Evolutionary conservation across 2,113 vertebrate genomes (phyloP), one percentile per base, ranked within the genome.

Genomic region (Leptobrachium ailaonicum): DNA sequence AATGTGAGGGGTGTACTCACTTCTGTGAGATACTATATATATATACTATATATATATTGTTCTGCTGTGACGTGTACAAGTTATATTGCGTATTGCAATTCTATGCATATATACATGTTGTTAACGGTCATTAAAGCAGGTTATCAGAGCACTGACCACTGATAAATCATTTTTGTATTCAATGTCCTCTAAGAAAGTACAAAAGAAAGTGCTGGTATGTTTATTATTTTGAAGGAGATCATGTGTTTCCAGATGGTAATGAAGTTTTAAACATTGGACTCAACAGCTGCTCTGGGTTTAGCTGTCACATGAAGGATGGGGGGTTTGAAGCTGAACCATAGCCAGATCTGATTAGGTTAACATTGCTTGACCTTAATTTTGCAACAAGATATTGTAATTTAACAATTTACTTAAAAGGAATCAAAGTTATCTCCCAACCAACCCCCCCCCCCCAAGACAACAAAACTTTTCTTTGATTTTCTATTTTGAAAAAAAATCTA

Each of bases 211-310:
- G 56, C 13, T 60, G 56, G 13, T 14, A 11, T 60, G 56, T 60
- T 11, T 8, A 2, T 12, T 60, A 60, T 4, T 60, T 4, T 11
- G 56, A 60, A 60, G 56, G 3, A 13, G 11, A 3, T 60, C 13
- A 60, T 60, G 56, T 60, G 10, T 60, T 60, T 60, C 56, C 56
- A 60, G 56, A 60, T 60, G 56, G 56, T 60, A 60, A 60, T 60
- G 56, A 8, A 60, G 56, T 12, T 60, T 60, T 60, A 60, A 60
- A 60, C 13, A 3, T 14, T 13, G 11, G 13, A 14, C 56, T 60
- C 56, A 60, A 60, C 56, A 60, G 10, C 9, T 60, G 56, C 56
- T 60, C 2, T 11, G 56, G 56, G 56, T 11, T 60, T 60, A 12
- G 56, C 56, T 60, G 56, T 60, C 56, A 8, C 13, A 60, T 60